Evolutionary conservation across 2,888 invertebrate species (phyloP), one percentile per base, ranked within the genome.

Genomic region (Zaprionus obscuricornis): DNA sequence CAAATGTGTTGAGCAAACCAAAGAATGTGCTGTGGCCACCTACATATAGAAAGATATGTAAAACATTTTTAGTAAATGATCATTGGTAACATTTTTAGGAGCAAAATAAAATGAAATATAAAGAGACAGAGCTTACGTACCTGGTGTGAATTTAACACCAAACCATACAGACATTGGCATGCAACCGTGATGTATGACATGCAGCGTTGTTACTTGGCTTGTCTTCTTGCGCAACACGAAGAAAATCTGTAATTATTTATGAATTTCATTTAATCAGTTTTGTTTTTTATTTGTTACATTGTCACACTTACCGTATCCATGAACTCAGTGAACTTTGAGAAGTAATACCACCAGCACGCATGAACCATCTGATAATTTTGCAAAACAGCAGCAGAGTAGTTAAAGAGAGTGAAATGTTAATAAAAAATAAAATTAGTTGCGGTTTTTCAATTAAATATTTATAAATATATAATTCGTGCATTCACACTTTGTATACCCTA

Each of bases 111-210:
- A 11, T 14, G 3, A 14, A n/a, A 8, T 10, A 29, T 45, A 17
- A 5, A 24, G n/a, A 5, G 22, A 33, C 7, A 14, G 6, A 33
- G 6, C 2, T 13, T 11, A 40, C 46, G 34, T 37, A 95, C 95
- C 96, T 88, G 97, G 97, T 17, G 96, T 97, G 92, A 97, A 98
- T 91, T 97, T 97, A 49, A 98, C 97, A 45, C 98, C 98, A 90
- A 97, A 97, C 98, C 98, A 98, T 65, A 98, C 97, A 3, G 97
- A 97, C 95, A 97, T 95, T 27, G 98, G 98, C 98, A 98, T 98
- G 87, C 97, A 95, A 72, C 97, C 97, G 90, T 98, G 98, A 91
- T 98, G 98, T 88, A 98, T 97, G 51, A 98, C 97, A 91, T 98
- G 98, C 39, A 98, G 93, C 5, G 96, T 96, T 57, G 97, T 96